Evolutionary conservation across 2,113 vertebrate genomes (phyloP).

Genomic region (Crocuta crocuta): DNA sequence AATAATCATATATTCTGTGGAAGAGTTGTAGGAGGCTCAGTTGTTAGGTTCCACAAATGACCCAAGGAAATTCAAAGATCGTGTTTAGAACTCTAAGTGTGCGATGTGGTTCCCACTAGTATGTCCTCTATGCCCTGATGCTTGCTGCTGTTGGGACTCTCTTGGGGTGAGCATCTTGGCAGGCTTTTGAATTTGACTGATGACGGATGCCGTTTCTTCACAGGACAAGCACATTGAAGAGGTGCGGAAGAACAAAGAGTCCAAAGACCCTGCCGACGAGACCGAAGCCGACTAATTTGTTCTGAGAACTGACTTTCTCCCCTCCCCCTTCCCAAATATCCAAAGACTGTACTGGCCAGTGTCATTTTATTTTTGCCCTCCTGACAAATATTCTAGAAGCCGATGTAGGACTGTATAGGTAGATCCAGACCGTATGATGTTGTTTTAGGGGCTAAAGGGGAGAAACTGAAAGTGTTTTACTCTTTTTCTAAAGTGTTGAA

Average conservation of each 20-base stretch:
- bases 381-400: conserved; percentile 86
- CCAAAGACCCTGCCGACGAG: conserved; percentile 93
- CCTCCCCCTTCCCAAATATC: conserved; percentile 89
- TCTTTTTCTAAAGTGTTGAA: conserved; percentile 91
- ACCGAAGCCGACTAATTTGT: conserved; percentile 88
- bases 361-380: conserved; percentile 87
- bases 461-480: conserved; percentile 88
- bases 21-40: neutral
- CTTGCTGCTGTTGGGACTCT: neutral
- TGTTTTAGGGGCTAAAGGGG: conserved; percentile 89
- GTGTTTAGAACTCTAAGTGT: neutral
- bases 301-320: conserved; percentile 86
- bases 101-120: neutral
- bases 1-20: neutral
- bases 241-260: conserved; percentile 96
- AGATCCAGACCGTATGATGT: conserved; percentile 87
- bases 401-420: conserved; percentile 89
- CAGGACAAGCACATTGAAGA: conserved; percentile 98
- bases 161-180: fast-evolving
- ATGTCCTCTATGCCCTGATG: neutral
- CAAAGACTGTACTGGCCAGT: conserved; percentile 94
- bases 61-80: neutral
- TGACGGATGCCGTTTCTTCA: conserved; percentile 47
- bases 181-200: neutral
- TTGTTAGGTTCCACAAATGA: neutral